Percentiles rank a stretch among this genome's conserved stretches.
Evolutionary conservation across 2,888 invertebrate species (phyloP).

Genomic region (Drosophila trichaetosa): DNA sequence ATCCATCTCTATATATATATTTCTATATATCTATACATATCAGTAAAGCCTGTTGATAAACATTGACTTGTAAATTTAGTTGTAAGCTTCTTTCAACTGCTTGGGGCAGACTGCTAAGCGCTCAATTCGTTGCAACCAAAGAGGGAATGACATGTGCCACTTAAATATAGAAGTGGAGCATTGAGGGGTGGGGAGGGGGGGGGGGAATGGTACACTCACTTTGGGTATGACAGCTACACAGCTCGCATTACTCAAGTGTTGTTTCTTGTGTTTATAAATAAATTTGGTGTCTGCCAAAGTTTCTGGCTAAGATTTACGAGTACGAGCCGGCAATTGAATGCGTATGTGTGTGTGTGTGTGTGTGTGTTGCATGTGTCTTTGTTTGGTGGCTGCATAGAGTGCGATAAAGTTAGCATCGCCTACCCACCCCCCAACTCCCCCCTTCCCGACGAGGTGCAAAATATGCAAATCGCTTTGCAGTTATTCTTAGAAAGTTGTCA

Average conservation of each 20-base stretch:
- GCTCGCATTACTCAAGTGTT: constrained; percentile 60
- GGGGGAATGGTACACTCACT: neutral
- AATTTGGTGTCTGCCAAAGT: constrained; percentile 76
- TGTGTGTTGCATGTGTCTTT: constrained; percentile 43
- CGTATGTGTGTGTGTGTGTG: constrained; percentile 20
- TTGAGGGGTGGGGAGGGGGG: neutral
- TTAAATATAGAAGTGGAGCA: neutral
- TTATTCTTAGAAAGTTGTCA: constrained; percentile 79
- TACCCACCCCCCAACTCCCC: neutral
- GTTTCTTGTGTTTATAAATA: constrained; percentile 62
- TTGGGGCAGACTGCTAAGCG: constrained; percentile 1
- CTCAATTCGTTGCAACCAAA: constrained; percentile 5
- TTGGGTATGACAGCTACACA: constrained; percentile 55
- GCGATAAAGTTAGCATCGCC: constrained; percentile 66
- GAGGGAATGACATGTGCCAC: constrained; percentile 21
- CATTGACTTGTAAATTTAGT: constrained; percentile 7
- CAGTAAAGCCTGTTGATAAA: neutral
- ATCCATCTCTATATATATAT: neutral
- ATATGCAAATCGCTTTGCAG: constrained; percentile 79
- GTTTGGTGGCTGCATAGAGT: constrained; percentile 63
- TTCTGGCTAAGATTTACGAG: constrained; percentile 69
- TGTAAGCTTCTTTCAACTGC: neutral
- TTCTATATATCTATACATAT: neutral
- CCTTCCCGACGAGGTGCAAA: constrained; percentile 45
- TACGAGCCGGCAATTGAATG: constrained; percentile 41